These are phyloP conservation scores for Lacanobia oleracea DNA, from an alignment of 2,888 invertebrate genomes.

Conservation along the genomic window DNA sequence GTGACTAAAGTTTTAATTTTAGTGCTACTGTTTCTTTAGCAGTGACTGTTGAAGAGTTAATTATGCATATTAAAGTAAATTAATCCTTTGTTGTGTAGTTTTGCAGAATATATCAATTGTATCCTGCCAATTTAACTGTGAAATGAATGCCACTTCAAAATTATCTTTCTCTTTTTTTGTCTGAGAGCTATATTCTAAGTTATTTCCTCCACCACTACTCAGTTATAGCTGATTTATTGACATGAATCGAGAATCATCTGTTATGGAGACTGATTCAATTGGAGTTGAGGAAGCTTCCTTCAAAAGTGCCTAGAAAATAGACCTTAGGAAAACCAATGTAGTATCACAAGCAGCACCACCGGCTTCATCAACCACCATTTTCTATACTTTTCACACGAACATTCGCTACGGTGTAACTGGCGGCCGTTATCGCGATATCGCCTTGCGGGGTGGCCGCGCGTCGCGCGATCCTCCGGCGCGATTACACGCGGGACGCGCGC, in stretches of 20 bases:
- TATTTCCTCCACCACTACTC: background rate
- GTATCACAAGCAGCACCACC: background rate
- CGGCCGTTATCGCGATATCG: constrained; percentile 72
- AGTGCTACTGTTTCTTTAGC: background rate
- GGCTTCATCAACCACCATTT: too few species aligned
- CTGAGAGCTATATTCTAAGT: background rate
- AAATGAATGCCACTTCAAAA: too few species aligned
- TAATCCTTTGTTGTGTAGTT: background rate
- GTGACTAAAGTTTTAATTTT: too few species aligned
- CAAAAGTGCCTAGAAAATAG: background rate
- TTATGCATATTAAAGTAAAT: background rate
- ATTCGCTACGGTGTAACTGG: constrained; percentile 66
- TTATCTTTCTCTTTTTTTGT: too few species aligned
- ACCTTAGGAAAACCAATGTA: background rate
- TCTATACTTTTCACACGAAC: background rate
- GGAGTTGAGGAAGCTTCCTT: too few species aligned
- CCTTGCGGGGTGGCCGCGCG: constrained; percentile 81
- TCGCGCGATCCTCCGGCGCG: constrained; percentile 75
- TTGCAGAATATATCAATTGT: background rate
- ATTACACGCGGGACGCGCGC: constrained; percentile 75
- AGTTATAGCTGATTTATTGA: background rate
- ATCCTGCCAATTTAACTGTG: too few species aligned
- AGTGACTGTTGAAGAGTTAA: background rate
- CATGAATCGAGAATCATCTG: too few species aligned
- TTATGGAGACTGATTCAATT: too few species aligned